Evolutionary conservation across 2,888 invertebrate genomes (phyloP), one percentile per base, ranked within the genome.

Genomic region (Dryadula phaetusa): DNA sequence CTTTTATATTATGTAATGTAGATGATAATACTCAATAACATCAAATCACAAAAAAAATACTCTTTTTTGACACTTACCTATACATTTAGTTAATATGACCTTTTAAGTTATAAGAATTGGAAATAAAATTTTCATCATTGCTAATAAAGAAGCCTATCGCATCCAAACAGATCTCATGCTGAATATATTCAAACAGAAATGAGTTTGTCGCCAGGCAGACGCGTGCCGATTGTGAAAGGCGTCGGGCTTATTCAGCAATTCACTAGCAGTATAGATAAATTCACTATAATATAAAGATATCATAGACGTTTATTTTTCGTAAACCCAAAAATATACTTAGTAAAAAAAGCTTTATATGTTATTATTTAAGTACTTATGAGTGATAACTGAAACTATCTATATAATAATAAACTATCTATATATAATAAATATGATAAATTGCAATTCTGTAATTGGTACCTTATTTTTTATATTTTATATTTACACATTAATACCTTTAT

Each of bases 131-230:
- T 49, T 18, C 52, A 32, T 4, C 28, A 52, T 4, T 16, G 28
- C 56, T 56, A 56, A 40, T 40, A 56, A 40, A 56, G 22, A 22
- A 10, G 56, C 40, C 56, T 56, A 56, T 56, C 56, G 40, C 56
- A n/a, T 40, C 40, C 37, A 56, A 56, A 56, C 56, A 56, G 40
- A 56, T 56, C 37, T 22, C 37, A 20, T 20, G 20, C 20, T 7
- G 34, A 54, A 81, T 81, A 82, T 83, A 84, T 82, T 77, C 82
- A 82, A 82, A 83, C 84, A 81, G 80, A 81, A 79, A 76, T 79
- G 85, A 85, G 83, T 86, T 85, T 74, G 81, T 85, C 87, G 87
- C 84, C 87, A 84, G 79, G 77, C 82, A 79, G 87, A 83, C 88
- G 86, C 68, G 60, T 52, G 37, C 46, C 34, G 18, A 47, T 61